These are phyloP conservation scores for Tyrannus savana DNA, from an alignment of 2,113 vertebrate genomes.

Conservation along the genomic window DNA sequence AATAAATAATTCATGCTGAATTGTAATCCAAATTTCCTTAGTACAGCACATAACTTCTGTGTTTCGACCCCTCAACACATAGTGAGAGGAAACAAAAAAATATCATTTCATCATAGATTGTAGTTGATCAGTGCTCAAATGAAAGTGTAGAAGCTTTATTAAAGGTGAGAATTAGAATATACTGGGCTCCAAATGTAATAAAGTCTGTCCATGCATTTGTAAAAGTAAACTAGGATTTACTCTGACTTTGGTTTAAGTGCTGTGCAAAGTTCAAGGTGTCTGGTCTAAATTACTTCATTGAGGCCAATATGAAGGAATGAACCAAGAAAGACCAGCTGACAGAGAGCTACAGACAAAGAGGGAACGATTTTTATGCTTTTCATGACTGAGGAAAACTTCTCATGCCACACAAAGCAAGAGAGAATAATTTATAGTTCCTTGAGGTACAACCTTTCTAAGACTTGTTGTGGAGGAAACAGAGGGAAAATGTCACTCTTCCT, in stretches of 20 bases:
- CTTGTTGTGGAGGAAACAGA: neutral
- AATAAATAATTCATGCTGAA: neutral
- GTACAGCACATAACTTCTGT: neutral
- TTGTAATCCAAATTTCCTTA: neutral
- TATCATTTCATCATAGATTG: neutral
- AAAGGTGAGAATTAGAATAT: neutral
- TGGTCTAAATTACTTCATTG: neutral
- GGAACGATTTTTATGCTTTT: neutral
- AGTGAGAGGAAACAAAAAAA: neutral
- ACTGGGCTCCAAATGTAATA: neutral
- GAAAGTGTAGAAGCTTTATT: neutral
- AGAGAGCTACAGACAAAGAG: neutral
- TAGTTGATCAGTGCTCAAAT: neutral
- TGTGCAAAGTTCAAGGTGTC: neutral
- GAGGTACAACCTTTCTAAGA: neutral
- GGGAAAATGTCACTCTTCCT: neutral
- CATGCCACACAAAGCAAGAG: neutral
- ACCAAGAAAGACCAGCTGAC: neutral
- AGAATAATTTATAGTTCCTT: neutral
- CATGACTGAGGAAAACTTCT: neutral
- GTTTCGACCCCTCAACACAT: neutral
- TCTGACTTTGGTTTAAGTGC: neutral
- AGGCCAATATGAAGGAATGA: neutral
- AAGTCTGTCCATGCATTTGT: neutral
- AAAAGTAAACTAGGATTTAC: neutral